phyloP scores from a whole-genome alignment of 2,113 vertebrate genomes.

The Anguilla rostrata region DNA sequence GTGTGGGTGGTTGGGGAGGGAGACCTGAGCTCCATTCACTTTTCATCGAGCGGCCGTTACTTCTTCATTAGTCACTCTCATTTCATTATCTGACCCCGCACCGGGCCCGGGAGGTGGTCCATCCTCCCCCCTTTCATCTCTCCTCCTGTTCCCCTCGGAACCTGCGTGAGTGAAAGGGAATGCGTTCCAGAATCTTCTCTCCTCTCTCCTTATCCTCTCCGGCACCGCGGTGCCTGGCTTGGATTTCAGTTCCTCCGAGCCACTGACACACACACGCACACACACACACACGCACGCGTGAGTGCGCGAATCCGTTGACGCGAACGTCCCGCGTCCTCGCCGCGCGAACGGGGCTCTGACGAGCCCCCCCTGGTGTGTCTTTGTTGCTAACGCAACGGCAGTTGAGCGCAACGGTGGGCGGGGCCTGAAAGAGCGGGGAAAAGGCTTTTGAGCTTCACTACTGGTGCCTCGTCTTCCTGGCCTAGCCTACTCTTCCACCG shows the following conservation, averaged over 20 bases:
- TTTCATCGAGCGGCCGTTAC: slow-evolving; percentile 41
- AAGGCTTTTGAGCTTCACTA: not conserved
- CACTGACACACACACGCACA: not conserved
- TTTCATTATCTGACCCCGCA: slow-evolving; percentile 17
- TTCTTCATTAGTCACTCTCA: slow-evolving; percentile 13
- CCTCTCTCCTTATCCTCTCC: not conserved
- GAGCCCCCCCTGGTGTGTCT: no score
- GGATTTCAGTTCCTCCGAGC: slow-evolving; percentile 24
- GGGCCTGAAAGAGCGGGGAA: not conserved
- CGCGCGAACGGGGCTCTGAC: no score
- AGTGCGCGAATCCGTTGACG: no score
- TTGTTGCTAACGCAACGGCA: not conserved
- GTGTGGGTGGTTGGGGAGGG: not conserved
- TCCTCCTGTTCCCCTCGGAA: not conserved
- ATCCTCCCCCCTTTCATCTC: not conserved
- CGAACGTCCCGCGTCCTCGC: no score
- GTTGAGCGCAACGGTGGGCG: no score
- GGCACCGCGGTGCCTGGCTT: not conserved
- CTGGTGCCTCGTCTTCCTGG: not conserved
- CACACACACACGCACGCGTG: no score
- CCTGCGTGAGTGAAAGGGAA: not conserved
- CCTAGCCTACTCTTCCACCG: not conserved
- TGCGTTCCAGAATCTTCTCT: not conserved
- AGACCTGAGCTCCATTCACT: slow-evolving; percentile 15
- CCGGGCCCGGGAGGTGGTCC: not conserved